phyloP scores from a whole-genome alignment of 2,888 invertebrate species.

The Nephrocerus scutellatus region DNA sequence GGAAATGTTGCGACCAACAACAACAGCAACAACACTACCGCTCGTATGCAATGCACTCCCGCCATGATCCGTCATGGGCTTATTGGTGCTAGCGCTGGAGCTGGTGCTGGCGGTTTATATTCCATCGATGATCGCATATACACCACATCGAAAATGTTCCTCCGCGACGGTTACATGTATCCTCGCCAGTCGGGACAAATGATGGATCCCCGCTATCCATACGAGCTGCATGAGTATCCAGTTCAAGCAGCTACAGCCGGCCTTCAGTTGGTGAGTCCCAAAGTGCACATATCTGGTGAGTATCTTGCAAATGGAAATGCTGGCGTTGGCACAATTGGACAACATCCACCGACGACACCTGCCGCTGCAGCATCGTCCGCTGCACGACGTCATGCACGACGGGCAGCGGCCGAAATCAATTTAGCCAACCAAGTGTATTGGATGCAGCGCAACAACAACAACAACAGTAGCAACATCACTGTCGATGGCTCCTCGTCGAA shows the following conservation, averaged over 20 bases:
- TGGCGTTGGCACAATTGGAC: background rate
- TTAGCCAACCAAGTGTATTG: slow-evolving; percentile 42
- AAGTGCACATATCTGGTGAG: slow-evolving; percentile 44
- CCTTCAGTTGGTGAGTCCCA: slow-evolving; percentile 37
- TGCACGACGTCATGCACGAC: slow-evolving; percentile 30
- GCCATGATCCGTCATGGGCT: slow-evolving; percentile 41
- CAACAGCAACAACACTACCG: slow-evolving; percentile 3
- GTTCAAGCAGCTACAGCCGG: slow-evolving; percentile 40
- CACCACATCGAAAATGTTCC: slow-evolving; percentile 42
- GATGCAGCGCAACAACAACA: slow-evolving; percentile 36
- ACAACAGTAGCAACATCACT: slow-evolving; percentile 24
- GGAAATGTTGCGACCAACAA: too few species aligned
- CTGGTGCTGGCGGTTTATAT: slow-evolving; percentile 38
- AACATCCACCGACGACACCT: slow-evolving; percentile 7
- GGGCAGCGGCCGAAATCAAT: slow-evolving; percentile 34
- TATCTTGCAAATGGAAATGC: slow-evolving; percentile 35
- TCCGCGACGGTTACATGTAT: slow-evolving; percentile 44
- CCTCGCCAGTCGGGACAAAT: slow-evolving; percentile 42
- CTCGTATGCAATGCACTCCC: slow-evolving; percentile 16
- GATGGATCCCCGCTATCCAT: slow-evolving; percentile 43
- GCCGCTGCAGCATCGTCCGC: slow-evolving; percentile 18
- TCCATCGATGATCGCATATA: slow-evolving; percentile 44
- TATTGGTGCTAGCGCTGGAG: slow-evolving; percentile 37
- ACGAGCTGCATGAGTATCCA: slow-evolving; percentile 43
- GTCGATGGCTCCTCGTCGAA: slow-evolving; percentile 13